Base-by-base conservation (phyloP, 2,888 invertebrate genomes). In the Drosophila kambysellisi region DNA sequence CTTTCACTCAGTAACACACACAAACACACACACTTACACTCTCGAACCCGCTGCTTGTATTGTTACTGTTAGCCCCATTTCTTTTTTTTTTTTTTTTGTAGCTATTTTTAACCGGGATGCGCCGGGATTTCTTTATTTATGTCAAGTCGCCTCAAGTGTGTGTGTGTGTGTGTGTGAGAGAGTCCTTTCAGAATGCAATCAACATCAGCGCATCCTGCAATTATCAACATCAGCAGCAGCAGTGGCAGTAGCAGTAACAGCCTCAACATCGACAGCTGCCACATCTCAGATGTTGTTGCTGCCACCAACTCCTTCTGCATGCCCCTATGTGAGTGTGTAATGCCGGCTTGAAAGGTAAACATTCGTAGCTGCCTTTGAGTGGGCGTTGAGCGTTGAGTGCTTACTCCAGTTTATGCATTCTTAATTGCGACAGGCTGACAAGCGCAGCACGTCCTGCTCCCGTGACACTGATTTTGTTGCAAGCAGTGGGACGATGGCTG, bases 401-500 rank as follows among this genome's bases (percentile, higher is more conserved):
- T 86, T 88, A 88, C 89, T 88, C 84, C 87, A 90, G 77, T 89
- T 88, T 78, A 77, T 90, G 90, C 90, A 88, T 90, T 87, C 90
- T 87, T 88, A 90, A 88, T 88, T 88, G 90, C 90, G 58, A 82
- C 68, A 64, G 57, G 58, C 52, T 71, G 70, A 78, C 76, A 76
- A 62, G 70, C 71, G 67, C 67, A 73, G 70, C 66, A 79, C 70
- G 85, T 82, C 75, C 76, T 88, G 88, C 89, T 89, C 89, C 84
- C 89, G 89, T 88, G 90, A 89, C 90, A 88, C 90, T 88, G 88
- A 88, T 90, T 87, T 83, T 64, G 69, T 60, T 56, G 62, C 51
- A 30, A 8, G 43, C 53, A 33, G 48, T 25, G 8, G 11, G 32
- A 2, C 1, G 37, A 17, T 17, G 4, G 29, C 30, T 15, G 56